These are phyloP conservation scores for honey bee (Apis mellifera) DNA, from an alignment of 1,140 invertebrate species.

Conservation along the genomic window DNA sequence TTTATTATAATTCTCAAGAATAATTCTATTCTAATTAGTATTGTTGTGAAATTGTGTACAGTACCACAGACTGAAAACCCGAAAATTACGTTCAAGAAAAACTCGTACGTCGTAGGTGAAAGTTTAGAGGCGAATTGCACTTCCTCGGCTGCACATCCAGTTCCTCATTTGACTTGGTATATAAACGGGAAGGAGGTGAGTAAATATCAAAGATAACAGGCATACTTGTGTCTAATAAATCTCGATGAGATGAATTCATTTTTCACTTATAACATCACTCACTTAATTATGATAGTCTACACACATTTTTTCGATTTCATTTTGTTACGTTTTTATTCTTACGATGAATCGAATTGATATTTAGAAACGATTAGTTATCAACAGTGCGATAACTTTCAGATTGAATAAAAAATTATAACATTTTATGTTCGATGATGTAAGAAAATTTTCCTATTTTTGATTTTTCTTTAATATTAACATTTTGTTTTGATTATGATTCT, in stretches of 20 bases:
- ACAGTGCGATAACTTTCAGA: no score
- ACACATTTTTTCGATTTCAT: no score
- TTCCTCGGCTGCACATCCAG: conserved; percentile 87
- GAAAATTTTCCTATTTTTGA: no score
- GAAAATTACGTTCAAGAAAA: conserved; percentile 87
- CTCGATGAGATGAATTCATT: neutral
- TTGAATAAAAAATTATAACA: no score
- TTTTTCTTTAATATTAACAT: no score
- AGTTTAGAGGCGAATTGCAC: conserved; percentile 89
- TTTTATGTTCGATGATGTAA: no score
- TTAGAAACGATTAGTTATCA: no score
- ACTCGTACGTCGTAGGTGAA: conserved; percentile 86
- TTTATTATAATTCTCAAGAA: neutral
- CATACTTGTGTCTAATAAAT: neutral
- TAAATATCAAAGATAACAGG: conserved; percentile 2
- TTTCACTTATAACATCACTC: no score
- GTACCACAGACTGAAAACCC: conserved; percentile 87
- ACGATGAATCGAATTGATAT: no score
- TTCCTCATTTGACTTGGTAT: conserved; percentile 91
- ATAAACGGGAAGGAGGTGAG: conserved; percentile 91
- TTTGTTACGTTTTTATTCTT: no score
- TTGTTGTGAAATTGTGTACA: conserved; percentile 68
- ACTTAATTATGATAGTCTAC: no score
- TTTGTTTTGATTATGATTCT: no score
- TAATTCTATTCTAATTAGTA: conserved; percentile 27